phyloP scores from a whole-genome alignment of 2,888 invertebrate species.

The Folsomia manolachei region DNA sequence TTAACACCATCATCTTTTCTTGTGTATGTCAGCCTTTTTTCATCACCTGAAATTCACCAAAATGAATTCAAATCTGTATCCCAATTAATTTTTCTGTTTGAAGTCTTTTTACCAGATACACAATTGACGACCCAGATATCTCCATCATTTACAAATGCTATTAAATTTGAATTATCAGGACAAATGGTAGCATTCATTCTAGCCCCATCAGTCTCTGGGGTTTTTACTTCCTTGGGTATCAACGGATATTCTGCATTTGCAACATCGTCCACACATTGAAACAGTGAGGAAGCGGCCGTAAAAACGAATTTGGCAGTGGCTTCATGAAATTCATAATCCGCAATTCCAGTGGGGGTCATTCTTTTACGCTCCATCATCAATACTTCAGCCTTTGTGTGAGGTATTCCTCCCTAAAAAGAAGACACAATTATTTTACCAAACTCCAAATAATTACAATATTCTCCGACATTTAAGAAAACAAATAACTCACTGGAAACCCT shows the following conservation, averaged over 20 bases:
- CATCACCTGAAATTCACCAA: not conserved
- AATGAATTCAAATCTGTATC: not conserved
- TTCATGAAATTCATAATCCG: constrained; percentile 83
- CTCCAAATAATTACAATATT: not conserved
- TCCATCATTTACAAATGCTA: constrained; percentile 84
- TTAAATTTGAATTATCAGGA: constrained; percentile 72
- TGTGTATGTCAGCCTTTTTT: constrained; percentile 60
- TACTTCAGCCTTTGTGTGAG: constrained; percentile 68
- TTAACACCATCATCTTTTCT: constrained; percentile 65
- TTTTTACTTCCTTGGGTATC: constrained; percentile 54
- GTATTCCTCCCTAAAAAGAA: constrained; percentile 36
- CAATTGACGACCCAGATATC: constrained; percentile 86
- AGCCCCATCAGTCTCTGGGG: constrained; percentile 63
- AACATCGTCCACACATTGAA: constrained; percentile 72
- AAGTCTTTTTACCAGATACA: constrained; percentile 53
- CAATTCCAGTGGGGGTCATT: constrained; percentile 74
- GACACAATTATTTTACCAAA: not conserved
- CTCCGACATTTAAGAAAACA: not conserved
- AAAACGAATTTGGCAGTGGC: constrained; percentile 82
- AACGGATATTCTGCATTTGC: constrained; percentile 52
- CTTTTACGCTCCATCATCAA: constrained; percentile 87
- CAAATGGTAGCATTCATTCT: constrained; percentile 80
- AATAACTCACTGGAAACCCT: constrained; percentile 44
- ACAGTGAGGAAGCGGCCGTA: constrained; percentile 83
- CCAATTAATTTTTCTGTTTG: not conserved